Conservation (phyloP, 1,140 invertebrate species). For the Drosophila chauvacae region DNA sequence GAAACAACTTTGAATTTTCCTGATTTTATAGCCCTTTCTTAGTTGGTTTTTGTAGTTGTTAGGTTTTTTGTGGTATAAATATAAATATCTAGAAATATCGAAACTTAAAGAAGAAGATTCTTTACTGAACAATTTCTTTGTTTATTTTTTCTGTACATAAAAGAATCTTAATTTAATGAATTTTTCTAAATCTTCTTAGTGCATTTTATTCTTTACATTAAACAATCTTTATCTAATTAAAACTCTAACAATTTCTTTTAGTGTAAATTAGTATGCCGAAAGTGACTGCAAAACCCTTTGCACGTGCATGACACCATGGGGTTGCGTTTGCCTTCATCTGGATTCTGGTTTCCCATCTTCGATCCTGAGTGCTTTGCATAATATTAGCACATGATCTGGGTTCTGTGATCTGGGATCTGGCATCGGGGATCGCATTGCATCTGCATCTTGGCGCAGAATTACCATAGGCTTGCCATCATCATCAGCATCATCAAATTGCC, state of each 20-base stretch:
- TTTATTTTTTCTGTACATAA: too few species aligned
- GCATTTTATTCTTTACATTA: too few species aligned
- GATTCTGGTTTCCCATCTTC: constrained; percentile 56
- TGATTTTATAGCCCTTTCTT: background rate
- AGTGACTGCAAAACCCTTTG: constrained; percentile 53
- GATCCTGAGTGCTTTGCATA: constrained; percentile 75
- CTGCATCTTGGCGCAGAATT: constrained; percentile 55
- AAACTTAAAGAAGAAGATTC: background rate
- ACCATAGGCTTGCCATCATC: constrained; percentile 68
- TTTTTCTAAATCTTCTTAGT: too few species aligned
- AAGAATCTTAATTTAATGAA: too few species aligned
- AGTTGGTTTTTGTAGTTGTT: background rate
- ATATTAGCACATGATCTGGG: constrained; percentile 45
- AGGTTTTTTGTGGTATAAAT: background rate
- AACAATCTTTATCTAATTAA: too few species aligned
- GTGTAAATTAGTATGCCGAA: constrained; percentile 28
- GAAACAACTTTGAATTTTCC: background rate
- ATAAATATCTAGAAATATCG: background rate
- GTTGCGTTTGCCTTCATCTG: constrained; percentile 44
- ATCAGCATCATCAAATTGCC: constrained; percentile 64
- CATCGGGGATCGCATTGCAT: constrained; percentile 18
- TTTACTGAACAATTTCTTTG: too few species aligned
- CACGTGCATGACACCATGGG: constrained; percentile 60
- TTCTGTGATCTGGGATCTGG: constrained; percentile 8
- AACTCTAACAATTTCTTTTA: background rate